phyloP scores from a whole-genome alignment of 2,113 vertebrate genomes.

The Myotis yumanensis region DNA sequence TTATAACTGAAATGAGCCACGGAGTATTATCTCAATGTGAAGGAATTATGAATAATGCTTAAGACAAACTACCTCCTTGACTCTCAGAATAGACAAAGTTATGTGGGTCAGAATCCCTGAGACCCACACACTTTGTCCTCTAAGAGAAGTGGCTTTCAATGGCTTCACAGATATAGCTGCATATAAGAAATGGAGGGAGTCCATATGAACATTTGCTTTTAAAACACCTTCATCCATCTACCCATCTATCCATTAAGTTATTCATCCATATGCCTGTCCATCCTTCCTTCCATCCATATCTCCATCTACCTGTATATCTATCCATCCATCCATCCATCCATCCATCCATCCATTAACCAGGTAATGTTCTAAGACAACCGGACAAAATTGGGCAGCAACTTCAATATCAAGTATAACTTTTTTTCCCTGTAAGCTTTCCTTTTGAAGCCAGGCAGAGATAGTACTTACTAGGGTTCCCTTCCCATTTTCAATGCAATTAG shows the following conservation, averaged over 20 bases:
- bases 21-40: neutral
- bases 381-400: neutral
- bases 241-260: neutral
- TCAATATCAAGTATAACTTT: neutral
- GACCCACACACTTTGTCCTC: neutral
- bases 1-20: neutral
- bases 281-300: neutral
- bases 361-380: neutral
- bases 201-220: neutral
- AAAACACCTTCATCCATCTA: neutral
- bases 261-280: neutral
- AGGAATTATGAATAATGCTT: neutral
- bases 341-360: neutral
- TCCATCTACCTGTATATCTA: neutral
- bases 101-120: neutral
- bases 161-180: neutral
- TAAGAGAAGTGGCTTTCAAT: neutral
- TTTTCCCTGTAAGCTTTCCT: neutral
- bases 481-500: constrained; percentile 7
- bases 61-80: neutral
- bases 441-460: neutral
- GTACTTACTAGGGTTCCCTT: neutral
- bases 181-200: neutral
- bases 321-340: neutral
- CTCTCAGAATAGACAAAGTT: neutral